Evolutionary conservation across 2,888 invertebrate species (phyloP).

Genomic region (Gari tellinella): DNA sequence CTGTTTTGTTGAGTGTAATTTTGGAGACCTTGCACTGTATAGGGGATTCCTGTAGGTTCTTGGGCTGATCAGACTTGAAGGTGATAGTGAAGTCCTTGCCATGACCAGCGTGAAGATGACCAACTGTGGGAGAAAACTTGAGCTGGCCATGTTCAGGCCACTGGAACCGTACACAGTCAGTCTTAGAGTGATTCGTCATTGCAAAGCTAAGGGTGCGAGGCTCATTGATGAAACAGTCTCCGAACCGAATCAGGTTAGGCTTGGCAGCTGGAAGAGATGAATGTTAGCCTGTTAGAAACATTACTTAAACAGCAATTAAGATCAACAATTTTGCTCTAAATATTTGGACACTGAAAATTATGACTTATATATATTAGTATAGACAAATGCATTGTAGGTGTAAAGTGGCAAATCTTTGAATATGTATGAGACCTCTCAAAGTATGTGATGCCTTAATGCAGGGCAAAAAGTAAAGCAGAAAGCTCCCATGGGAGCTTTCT

Average conservation of each 20-base stretch:
- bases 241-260: slow-evolving; percentile 83
- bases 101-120: slow-evolving; percentile 82
- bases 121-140: slow-evolving; percentile 85
- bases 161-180: slow-evolving; percentile 80
- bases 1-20: slow-evolving; percentile 82
- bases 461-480: too few relatives aligned
- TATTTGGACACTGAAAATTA: too few relatives aligned
- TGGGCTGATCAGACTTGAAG: slow-evolving; percentile 85
- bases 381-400: too few relatives aligned
- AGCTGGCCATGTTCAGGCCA: slow-evolving; percentile 84
- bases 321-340: too few relatives aligned
- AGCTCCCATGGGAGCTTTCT: too few relatives aligned
- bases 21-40: slow-evolving; percentile 80
- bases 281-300: too few relatives aligned
- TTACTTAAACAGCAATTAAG: too few relatives aligned
- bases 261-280: slow-evolving; percentile 78
- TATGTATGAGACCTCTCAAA: too few relatives aligned
- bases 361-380: too few relatives aligned
- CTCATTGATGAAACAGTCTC: slow-evolving; percentile 83
- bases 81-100: slow-evolving; percentile 86
- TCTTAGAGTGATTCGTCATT: slow-evolving; percentile 83
- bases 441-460: too few relatives aligned
- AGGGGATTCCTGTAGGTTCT: slow-evolving; percentile 71
- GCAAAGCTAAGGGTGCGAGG: slow-evolving; percentile 80
- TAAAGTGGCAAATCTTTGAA: too few relatives aligned